Base-by-base conservation (phyloP, 2,113 vertebrate genomes). In the Xenus cinereus region DNA sequence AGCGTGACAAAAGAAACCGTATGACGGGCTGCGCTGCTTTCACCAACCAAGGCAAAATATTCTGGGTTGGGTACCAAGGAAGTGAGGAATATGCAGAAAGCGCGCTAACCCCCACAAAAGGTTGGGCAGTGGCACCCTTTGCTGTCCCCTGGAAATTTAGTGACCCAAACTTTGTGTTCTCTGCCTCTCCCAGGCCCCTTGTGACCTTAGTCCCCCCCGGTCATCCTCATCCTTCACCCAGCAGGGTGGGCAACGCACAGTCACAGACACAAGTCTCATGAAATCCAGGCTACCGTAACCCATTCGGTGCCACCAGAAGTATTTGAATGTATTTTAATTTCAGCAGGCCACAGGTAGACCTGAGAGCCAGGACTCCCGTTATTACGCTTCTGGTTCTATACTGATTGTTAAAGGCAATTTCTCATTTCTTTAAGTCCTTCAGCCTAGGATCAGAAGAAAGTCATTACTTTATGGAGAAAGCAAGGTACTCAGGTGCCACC, bases 221-320 rank as follows among this genome's bases (percentile, higher is more conserved):
- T 33, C 71, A 83, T 5, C 30, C 41, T 75, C 32, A 18, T 8
- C 17, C 20, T 26, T 33, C 48, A 28, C 8, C 22, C 1, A 0
- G 0, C 3, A 7, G 0, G 0, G 46, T 6, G 33, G 12, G 45
- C 5, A 46, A 17, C 4, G 33, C 15, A 43, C 15, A 43, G 14
- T 6, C 12, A 37, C 2, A 2, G 33, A n/a, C 37, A 66, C 24
- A 28, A 24, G 9, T 23, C 51, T 60, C 24, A 26, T 3, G 4
- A 80, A 69, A 75, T 35, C n/a, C n/a, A 22, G 2, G 7, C 69
- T 53, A 19, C 22, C 20, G 22, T 32, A 48, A 66, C 27, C 22
- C 64, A 21, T 78, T 54, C 59, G 26, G 41, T 7, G 22, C 19
- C 37, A 43, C 24, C 3, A 0, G 2, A 68, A 66, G 4, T 39